Base-by-base conservation (phyloP, 2,113 vertebrate genomes). In the Delphinapterus leucas region DNA sequence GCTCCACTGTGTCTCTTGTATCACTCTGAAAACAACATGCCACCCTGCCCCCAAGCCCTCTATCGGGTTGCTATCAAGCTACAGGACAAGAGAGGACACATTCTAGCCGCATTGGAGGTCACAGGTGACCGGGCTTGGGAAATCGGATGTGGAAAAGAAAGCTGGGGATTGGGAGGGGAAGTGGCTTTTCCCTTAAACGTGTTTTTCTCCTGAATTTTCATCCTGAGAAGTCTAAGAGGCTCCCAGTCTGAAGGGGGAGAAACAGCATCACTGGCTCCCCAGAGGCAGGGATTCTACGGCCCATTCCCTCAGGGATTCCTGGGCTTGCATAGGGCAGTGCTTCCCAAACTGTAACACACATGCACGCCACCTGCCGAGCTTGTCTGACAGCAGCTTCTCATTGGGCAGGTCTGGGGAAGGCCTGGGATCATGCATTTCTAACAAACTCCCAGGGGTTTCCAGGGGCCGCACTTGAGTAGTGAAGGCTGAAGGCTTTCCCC, bases 21-120 rank as follows among this genome's bases (percentile, higher is more conserved):
- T 95, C 93, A 83, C 87, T 96, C 95, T 90, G 80, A 94, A 97
- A 97, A 96, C 93, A 95, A 94, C 95, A 97, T 15, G 90, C 84
- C 65, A 26, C 36, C 60, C 87, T 68, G 13, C 65, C 91, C 55
- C 79, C 12, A 18, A 49, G 67, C 38, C 49, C 21, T 61, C 83
- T 89, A 47, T 97, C 87, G 0, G 83, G 86, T 97, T 97, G 88
- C 95, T 18, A 0, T 65, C 81, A 88, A 90, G 53, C 44, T 79
- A 6, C 65, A 68, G 86, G 95, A 95, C 96, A 84, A 97, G 97
- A 85, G 85, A 88, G 91, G 95, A 97, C 96, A 96, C 63, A n/a
- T 93, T 93, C 82, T 44, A 26, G 79, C 25, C 58, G 5, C 44
- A 68, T 76, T 33, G 86, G 82, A 91, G 93, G 96, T 71, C 96